A percentile compares a stretch with the other conserved stretches of the same genome.
phyloP scores from a whole-genome alignment of 2,888 invertebrate species.

The Rhabditophanes sp. region DNA sequence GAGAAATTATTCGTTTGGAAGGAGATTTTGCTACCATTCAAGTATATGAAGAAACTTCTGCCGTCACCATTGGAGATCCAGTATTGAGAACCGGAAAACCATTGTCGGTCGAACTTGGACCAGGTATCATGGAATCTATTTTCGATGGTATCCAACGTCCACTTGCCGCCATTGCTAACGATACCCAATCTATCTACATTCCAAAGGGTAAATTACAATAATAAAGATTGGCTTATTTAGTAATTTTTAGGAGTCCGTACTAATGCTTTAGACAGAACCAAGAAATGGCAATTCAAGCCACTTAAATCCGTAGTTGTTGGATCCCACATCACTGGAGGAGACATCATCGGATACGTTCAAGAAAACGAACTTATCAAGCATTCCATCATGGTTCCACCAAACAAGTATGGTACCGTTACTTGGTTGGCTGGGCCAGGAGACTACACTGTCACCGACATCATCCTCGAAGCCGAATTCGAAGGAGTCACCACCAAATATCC shows the following conservation, averaged over 20 bases:
- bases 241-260: conserved; percentile 57
- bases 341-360: conserved; percentile 80
- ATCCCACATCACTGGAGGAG: conserved; percentile 94
- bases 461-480: conserved; percentile 92
- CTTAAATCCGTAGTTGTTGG: conserved; percentile 54
- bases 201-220: conserved; percentile 50
- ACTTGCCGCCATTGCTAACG: conserved; percentile 65
- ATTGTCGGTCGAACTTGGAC: conserved; percentile 89
- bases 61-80: conserved; percentile 96
- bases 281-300: conserved; percentile 80
- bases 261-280: conserved; percentile 65
- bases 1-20: conserved; percentile 96
- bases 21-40: conserved; percentile 99
- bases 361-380: conserved; percentile 95
- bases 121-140: conserved; percentile 94
- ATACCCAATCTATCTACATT: conserved; percentile 6
- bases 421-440: conserved; percentile 81
- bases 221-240: conserved; percentile 1
- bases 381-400: conserved; percentile 79
- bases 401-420: conserved; percentile 82
- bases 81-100: conserved; percentile 94
- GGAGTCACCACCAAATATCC: conserved; percentile 58
- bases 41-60: conserved; percentile 58
- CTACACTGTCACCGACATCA: conserved; percentile 75
- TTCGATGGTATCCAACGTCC: conserved; percentile 99